Conservation (phyloP, 2,113 vertebrate species). For the Alligator sinensis region DNA sequence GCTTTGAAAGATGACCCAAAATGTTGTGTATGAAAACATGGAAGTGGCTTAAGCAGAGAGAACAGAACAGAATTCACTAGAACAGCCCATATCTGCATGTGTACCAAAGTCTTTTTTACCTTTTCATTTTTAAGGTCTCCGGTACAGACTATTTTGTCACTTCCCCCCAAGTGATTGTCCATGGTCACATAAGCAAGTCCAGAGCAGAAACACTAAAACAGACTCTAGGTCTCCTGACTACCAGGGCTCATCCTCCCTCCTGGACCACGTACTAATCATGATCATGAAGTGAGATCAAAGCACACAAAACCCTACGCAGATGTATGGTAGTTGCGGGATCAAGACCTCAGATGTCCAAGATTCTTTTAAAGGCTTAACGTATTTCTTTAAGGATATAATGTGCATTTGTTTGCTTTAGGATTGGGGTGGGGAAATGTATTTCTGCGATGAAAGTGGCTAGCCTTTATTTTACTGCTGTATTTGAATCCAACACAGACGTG, state of each 20-base stretch:
- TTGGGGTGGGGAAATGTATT: not conserved
- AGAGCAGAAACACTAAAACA: not conserved
- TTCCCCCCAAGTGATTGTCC: too few species aligned
- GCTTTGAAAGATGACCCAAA: not conserved
- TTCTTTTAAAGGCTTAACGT: not conserved
- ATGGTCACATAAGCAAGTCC: not conserved
- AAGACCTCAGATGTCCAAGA: accelerated
- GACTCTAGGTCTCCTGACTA: accelerated
- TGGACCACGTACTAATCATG: accelerated
- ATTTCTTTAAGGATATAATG: not conserved
- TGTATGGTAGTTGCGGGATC: not conserved
- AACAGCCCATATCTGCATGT: not conserved
- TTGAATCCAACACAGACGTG: not conserved
- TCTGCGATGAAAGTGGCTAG: not conserved
- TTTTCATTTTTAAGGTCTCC: not conserved
- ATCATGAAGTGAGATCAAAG: not conserved
- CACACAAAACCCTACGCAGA: not conserved
- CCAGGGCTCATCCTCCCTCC: not conserved
- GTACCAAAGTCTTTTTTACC: too few species aligned
- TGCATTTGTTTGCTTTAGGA: not conserved
- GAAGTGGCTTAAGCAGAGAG: not conserved
- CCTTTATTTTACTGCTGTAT: accelerated
- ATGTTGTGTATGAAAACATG: not conserved
- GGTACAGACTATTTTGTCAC: too few species aligned
- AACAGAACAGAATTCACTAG: accelerated